Base-by-base conservation (phyloP, 2,888 invertebrate genomes). In the Leucophenga maculata region DNA sequence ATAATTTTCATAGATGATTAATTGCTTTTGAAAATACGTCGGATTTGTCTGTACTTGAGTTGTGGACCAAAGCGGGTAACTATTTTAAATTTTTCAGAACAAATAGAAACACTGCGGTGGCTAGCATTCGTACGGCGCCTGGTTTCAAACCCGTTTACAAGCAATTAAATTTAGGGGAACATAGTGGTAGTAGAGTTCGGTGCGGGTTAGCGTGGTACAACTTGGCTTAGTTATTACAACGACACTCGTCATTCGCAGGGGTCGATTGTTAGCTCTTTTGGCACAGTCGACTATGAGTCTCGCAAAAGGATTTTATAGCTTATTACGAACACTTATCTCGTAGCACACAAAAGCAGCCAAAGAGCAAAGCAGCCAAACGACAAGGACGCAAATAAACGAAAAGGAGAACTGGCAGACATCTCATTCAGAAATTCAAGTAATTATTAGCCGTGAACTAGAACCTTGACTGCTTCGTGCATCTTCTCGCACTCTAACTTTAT, bases 391-490 rank as follows among this genome's bases (percentile, higher is more conserved):
- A 4, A n/a, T 31, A 44, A 44, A 44, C 11, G n/a, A 44, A 20
- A 14, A 18, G 18, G n/a, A 6, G 18, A 11, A 44, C n/a, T n/a
- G n/a, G n/a, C 39, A 44, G 39, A 13, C 46, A 31, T 3, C n/a
- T n/a, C n/a, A n/a, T n/a, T n/a, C n/a, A 44, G 52, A 64, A 72
- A 76, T 78, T 72, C 81, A 55, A 75, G 79, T 83, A 80, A 80
- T 80, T 80, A 79, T 83, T 79, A 82, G 74, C 81, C 80, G 79
- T 80, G 83, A 79, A 39, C 39, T 39, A 8, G 39, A 11, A 8
- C 26, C 26, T 26, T 26, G 4, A 26, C 26, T 26, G 26, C 26
- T 26, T 26, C 26, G 4, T 26, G 26, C 26, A 4, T 26, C 26
- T 26, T 3, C 26, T 26, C 26, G 2, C 4, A 26, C 4, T 26